Conservation (phyloP, 2,888 invertebrate genomes). For the Cosmia trapezina region DNA sequence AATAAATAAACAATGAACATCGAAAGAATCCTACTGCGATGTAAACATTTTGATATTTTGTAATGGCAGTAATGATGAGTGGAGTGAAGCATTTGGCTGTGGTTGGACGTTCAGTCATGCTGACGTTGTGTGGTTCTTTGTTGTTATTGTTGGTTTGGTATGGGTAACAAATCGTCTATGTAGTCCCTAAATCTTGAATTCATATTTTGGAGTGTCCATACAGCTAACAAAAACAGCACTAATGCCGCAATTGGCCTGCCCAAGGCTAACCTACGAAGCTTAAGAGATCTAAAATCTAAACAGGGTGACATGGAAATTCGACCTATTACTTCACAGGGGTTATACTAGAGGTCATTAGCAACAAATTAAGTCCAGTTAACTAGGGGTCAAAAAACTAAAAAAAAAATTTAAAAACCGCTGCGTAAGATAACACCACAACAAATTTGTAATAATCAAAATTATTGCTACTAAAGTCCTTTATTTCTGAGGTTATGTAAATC, state of each 20-base stretch:
- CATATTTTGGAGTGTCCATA: not conserved
- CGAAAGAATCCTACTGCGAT: conserved; percentile 55
- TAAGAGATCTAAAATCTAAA: not conserved
- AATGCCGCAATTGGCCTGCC: not conserved
- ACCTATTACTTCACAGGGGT: too few species aligned
- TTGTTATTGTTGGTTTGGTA: conserved; percentile 1
- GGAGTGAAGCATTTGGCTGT: conserved; percentile 45
- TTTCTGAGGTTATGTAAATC: too few species aligned
- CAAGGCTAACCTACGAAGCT: not conserved
- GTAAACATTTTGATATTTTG: conserved; percentile 59
- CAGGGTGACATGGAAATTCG: too few species aligned
- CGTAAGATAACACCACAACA: too few species aligned
- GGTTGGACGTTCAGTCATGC: not conserved
- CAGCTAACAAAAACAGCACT: not conserved
- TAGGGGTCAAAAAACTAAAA: too few species aligned
- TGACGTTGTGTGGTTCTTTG: conserved; percentile 7
- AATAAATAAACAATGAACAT: conserved; percentile 63
- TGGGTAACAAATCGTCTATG: not conserved
- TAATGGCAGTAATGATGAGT: conserved; percentile 32
- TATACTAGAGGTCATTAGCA: too few species aligned
- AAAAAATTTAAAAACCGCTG: too few species aligned
- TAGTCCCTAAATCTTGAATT: not conserved
- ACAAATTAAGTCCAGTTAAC: too few species aligned
- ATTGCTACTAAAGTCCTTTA: too few species aligned
- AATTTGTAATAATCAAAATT: too few species aligned